Percentiles rank a stretch among this genome's conserved stretches.
These are phyloP conservation scores for Drosophila robusta DNA, from an alignment of 2,888 invertebrate genomes.

Conservation along the genomic window DNA sequence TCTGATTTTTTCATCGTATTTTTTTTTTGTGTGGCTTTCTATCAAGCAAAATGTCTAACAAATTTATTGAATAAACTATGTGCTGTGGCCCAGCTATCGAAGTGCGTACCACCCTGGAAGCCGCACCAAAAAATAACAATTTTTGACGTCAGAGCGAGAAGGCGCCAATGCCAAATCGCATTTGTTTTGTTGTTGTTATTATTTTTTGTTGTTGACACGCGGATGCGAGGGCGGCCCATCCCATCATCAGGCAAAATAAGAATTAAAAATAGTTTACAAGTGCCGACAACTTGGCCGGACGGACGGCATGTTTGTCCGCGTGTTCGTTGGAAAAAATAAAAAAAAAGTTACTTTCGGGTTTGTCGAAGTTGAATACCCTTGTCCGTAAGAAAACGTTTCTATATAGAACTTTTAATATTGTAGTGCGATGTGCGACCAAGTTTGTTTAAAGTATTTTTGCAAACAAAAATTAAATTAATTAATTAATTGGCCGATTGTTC, in stretches of 20 bases:
- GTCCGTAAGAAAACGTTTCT: too few species aligned
- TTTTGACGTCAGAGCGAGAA: constrained; percentile 55
- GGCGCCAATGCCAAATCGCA: constrained; percentile 61
- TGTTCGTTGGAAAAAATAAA: not conserved
- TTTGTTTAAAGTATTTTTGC: too few species aligned
- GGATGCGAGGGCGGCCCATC: constrained; percentile 38
- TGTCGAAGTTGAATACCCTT: too few species aligned
- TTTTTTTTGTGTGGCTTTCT: constrained; percentile 10
- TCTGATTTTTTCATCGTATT: constrained; percentile 3
- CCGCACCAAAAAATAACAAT: constrained; percentile 18
- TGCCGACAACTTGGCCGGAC: constrained; percentile 52
- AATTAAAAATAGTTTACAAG: constrained; percentile 78
- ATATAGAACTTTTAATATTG: too few species aligned
- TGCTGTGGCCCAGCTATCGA: constrained; percentile 19
- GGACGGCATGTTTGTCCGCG: constrained; percentile 13
- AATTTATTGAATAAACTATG: constrained; percentile 67
- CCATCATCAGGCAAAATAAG: constrained; percentile 40
- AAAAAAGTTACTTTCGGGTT: not conserved
- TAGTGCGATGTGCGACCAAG: too few species aligned
- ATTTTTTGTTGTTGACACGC: constrained; percentile 41
- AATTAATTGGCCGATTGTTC: too few species aligned
- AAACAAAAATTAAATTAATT: too few species aligned
- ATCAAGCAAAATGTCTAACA: constrained; percentile 19
- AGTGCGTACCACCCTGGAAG: constrained; percentile 48
- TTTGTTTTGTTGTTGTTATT: constrained; percentile 42